A percentile compares a stretch with the other conserved stretches of the same genome.
phyloP scores from a whole-genome alignment of 2,797 vertebrate genomes.

The Coregonus sp. region DNA sequence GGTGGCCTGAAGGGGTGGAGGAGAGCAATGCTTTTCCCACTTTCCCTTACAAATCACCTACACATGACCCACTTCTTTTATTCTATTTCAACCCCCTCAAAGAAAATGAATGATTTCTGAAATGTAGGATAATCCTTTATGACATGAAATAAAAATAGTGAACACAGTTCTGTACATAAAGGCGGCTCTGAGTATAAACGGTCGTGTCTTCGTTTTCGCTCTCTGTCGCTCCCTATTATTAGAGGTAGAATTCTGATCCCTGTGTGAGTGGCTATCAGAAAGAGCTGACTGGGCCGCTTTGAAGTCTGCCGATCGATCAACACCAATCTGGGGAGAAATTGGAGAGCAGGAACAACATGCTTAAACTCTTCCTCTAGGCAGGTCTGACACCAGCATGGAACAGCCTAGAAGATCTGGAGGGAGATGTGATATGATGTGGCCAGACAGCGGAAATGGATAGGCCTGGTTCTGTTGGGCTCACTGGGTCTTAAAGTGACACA shows the following conservation, averaged over 20 bases:
- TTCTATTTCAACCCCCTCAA: background rate
- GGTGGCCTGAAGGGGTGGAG: background rate
- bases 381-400: background rate
- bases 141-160: background rate
- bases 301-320: conserved; percentile 21
- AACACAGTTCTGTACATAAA: background rate
- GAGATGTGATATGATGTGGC: conserved; percentile 8
- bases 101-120: background rate
- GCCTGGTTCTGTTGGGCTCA: background rate
- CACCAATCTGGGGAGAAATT: conserved; percentile 19
- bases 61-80: background rate
- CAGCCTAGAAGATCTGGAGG: background rate
- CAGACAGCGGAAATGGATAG: background rate
- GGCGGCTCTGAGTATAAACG: background rate
- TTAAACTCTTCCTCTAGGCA: conserved; percentile 7
- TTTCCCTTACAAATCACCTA: background rate
- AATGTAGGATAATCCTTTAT: background rate
- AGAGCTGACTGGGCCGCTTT: conserved; percentile 2
- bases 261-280: conserved; percentile 11
- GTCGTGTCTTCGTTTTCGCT: background rate
- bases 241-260: conserved; percentile 17
- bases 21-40: background rate
- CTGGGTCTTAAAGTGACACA: conserved; percentile 8
- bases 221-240: conserved; percentile 18
- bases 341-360: conserved; percentile 14